Evolutionary conservation across 2,888 invertebrate species (phyloP).

Genomic region (Nymphalis urticae): DNA sequence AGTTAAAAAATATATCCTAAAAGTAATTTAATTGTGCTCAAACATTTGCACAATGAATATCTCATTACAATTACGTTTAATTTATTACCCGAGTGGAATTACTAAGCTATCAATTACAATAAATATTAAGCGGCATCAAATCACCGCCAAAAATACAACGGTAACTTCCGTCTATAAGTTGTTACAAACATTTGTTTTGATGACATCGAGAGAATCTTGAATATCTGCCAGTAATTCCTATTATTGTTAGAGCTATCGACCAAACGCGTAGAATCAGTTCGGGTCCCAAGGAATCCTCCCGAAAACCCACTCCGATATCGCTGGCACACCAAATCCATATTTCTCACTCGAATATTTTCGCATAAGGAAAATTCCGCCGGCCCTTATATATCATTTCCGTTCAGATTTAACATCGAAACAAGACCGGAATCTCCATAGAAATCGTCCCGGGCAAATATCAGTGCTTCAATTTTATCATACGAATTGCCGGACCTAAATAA

Average conservation of each 20-base stretch:
- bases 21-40: too few species aligned
- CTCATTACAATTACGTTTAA: too few species aligned
- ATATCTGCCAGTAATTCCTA: constrained; percentile 22
- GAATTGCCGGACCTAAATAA: constrained; percentile 78
- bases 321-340: constrained; percentile 41
- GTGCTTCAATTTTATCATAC: constrained; percentile 77
- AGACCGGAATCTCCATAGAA: constrained; percentile 79
- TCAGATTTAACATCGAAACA: constrained; percentile 77
- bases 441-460: constrained; percentile 77
- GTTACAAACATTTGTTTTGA: constrained; percentile 6
- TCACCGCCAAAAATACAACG: too few species aligned
- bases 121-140: too few species aligned
- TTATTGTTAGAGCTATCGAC: constrained; percentile 15
- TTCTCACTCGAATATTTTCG: constrained; percentile 53
- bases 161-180: too few species aligned
- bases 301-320: constrained; percentile 39
- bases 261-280: constrained; percentile 27
- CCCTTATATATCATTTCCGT: constrained; percentile 71
- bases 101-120: too few species aligned
- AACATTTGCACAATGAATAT: too few species aligned
- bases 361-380: constrained; percentile 56
- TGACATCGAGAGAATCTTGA: constrained; percentile 18
- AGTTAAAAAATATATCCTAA: too few species aligned
- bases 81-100: too few species aligned
- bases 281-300: constrained; percentile 33